phyloP scores from a whole-genome alignment of 2,797 vertebrate species.

The Glyptemys insculpta region DNA sequence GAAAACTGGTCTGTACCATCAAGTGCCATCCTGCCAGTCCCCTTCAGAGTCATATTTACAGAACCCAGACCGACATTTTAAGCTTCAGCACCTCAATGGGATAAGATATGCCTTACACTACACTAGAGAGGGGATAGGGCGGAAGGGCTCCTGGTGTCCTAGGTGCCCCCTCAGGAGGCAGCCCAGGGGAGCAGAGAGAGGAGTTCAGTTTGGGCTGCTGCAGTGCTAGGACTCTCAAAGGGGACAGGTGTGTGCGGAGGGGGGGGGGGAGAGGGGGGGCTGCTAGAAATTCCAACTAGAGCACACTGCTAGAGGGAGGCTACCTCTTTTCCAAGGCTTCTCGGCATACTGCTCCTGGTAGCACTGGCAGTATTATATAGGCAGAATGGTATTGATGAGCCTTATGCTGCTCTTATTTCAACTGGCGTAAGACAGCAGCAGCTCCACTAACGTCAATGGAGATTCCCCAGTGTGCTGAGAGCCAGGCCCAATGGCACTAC shows the following conservation, averaged over 20 bases:
- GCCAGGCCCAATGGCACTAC: not conserved
- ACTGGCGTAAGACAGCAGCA: not conserved
- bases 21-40: conserved; percentile 28
- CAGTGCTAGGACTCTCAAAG: fast-evolving
- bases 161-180: not conserved
- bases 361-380: not conserved
- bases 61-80: not conserved
- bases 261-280: fast-evolving
- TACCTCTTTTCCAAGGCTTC: not conserved
- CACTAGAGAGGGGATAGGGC: not conserved
- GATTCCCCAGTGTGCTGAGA: not conserved
- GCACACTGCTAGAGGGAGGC: not conserved
- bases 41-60: not conserved
- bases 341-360: not conserved
- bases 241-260: fast-evolving
- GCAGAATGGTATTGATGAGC: fast-evolving
- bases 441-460: not conserved
- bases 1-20: conserved; percentile 40
- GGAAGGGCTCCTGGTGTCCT: not conserved
- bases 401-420: not conserved
- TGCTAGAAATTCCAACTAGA: not conserved
- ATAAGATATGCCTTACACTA: not conserved
- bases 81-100: not conserved
- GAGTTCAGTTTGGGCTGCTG: not conserved
- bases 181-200: not conserved